Evolutionary conservation across 2,797 vertebrate genomes (phyloP), one percentile per base, ranked within the genome.

Genomic region (Sciurus vulgaris): DNA sequence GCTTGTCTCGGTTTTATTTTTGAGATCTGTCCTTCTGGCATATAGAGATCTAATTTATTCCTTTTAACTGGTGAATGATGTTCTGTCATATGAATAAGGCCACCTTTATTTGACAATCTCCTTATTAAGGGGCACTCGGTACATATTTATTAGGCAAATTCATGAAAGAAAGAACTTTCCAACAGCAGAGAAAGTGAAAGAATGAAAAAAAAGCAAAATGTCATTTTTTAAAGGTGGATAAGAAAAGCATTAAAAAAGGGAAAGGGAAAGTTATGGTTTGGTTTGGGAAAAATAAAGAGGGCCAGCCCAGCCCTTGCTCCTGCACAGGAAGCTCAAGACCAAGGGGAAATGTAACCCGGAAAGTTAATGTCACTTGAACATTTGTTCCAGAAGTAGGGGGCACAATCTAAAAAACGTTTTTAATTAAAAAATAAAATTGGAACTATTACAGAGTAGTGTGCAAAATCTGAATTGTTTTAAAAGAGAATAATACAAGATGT

Each of bases 391-490:
- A 49, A 79, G 22, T 47, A 47, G 3, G 18, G 18, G 22, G 8
- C 89, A 73, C 9, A 12, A 33, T 41, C 73, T 24, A 85, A 72
- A 89, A 56, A 86, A 12, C 18, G 22, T 33, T 76, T 94, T 77
- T 41, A 94, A 78, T 61, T 84, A 63, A 59, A 85, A 91, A 82
- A 56, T 96, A 61, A 72, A 91, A 67, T 69, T 73, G 20, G 38
- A 67, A 81, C 18, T 38, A 74, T 95, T 72, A 54, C 10, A 70
- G 28, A 93, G 44, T 72, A 51, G 13, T 70, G 33, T 54, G 44
- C 5, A 81, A 85, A 96, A 79, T 88, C 63, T 74, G 79, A 65
- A 86, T 78, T 92, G 20, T 35, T 89, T 92, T 91, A 47, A 54
- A 95, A 95, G 54, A 87, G 79, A 73, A 93, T 3, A 92, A 38